Evolutionary conservation across 2,888 invertebrate genomes (phyloP), one percentile per base, ranked within the genome.

Genomic region (Eupithecia insigniata): DNA sequence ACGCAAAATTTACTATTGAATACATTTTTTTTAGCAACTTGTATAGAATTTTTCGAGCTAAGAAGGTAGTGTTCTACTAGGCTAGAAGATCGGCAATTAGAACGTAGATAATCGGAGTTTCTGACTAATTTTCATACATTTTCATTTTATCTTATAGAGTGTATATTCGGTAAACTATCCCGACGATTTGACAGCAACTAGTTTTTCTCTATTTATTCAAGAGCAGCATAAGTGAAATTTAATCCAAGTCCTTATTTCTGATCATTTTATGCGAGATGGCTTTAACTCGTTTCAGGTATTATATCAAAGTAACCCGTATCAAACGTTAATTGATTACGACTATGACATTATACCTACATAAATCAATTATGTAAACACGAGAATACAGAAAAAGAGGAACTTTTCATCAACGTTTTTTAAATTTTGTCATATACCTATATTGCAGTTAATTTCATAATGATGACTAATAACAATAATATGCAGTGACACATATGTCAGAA

Each of bases 1-100:
- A 62, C 36, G n/a, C 32, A 85, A 85, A 87, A 88, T 91, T 91
- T 91, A 90, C 91, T 92, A 91, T 90, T 91, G 88, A 84, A 82
- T 85, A 62, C 12, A 22, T 22, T 36, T 62, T 32, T 51, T 43
- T 18, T 22, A 51, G 22, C n/a, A 10, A 51, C 7, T 22, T 51
- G 51, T 51, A 22, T 5, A 43, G 18, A 51, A 22, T 10, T 51
- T 51, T 51, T 22, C 8, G 10, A 51, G 51, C 46, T 43, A n/a
- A 18, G n/a, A 18, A 18, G 43, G n/a, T n/a, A 8, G 1, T 7
- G 7, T 36, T 36, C 7, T 18, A 6, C 43, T 18, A 43, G 43
- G 43, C 46, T n/a, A 43, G 43, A 43, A n/a, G 43, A n/a, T n/a
- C n/a, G n/a, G 43, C 18, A 1, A 43, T 16, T 39, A n/a, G n/a